phyloP scores from a whole-genome alignment of 64 coral and sea anemone species.

The Stichodactyla helianthus region DNA sequence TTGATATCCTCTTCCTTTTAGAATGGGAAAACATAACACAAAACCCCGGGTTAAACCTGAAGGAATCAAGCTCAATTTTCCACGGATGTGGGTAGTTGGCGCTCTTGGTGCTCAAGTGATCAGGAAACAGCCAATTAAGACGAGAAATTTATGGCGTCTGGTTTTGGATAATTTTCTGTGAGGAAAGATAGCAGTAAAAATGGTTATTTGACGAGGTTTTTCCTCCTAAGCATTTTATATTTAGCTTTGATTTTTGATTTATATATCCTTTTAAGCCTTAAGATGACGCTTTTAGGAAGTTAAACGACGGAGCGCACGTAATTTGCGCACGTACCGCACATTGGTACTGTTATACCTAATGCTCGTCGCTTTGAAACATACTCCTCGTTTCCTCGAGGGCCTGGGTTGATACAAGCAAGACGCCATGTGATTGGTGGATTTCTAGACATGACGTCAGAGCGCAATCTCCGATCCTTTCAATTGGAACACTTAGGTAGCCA shows the following conservation, averaged over 20 bases:
- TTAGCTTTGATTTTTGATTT: neutral
- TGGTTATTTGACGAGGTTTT: neutral
- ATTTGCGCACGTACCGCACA: neutral
- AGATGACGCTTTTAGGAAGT: neutral
- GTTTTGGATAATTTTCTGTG: neutral
- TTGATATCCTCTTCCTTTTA: neutral
- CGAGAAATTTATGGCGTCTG: neutral
- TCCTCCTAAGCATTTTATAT: neutral
- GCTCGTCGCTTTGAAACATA: neutral
- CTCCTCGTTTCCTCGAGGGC: neutral
- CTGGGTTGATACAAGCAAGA: neutral
- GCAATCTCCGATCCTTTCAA: slow-evolving; percentile 4
- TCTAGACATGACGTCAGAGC: slow-evolving; percentile 14
- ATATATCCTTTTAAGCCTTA: neutral
- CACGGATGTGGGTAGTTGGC: neutral
- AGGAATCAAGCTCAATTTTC: slow-evolving; percentile 9
- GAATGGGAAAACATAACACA: neutral
- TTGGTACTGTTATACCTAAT: neutral
- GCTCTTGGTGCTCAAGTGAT: neutral
- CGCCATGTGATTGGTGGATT: neutral
- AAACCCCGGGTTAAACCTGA: neutral
- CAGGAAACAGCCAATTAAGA: neutral
- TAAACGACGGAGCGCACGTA: neutral
- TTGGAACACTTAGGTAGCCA: slow-evolving; percentile 5
- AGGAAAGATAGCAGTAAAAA: neutral